Percentiles rank a stretch among this genome's conserved stretches.
phyloP scores from a whole-genome alignment of 2,113 vertebrate species.

The Hippocampus abdominalis region DNA sequence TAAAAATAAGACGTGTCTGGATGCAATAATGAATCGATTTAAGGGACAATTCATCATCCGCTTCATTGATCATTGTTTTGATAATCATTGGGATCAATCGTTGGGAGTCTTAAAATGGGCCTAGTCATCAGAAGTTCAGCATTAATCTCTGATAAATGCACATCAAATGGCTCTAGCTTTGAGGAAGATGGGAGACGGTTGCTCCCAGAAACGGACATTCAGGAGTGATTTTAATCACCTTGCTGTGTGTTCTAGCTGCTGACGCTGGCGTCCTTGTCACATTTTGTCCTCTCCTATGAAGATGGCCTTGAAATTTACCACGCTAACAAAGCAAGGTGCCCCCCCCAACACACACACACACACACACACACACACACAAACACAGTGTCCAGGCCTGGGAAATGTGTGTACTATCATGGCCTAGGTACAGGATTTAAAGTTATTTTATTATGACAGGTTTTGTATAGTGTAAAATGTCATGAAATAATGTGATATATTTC shows the following conservation, averaged over 20 bases:
- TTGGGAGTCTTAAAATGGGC: no score
- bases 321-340: slow-evolving; percentile 45
- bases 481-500: no score
- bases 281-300: slow-evolving; percentile 49
- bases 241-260: slow-evolving; percentile 47
- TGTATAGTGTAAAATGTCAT: no score
- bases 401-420: slow-evolving; percentile 34
- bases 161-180: slow-evolving; percentile 60
- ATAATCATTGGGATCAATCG: no score
- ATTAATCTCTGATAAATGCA: slow-evolving; percentile 18
- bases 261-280: slow-evolving; percentile 46
- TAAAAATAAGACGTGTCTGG: neutral
- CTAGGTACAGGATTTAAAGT: slow-evolving; percentile 22
- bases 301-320: slow-evolving; percentile 54
- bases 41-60: no score
- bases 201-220: slow-evolving; percentile 56
- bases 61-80: no score
- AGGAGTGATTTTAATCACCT: slow-evolving; percentile 63
- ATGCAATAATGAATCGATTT: neutral
- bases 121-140: no score
- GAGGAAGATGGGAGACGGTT: slow-evolving; percentile 59
- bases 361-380: slow-evolving; percentile 41
- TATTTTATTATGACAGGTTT: neutral
- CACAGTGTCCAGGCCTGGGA: slow-evolving; percentile 31
- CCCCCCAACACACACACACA: slow-evolving; percentile 51